Conservation (phyloP, 2,113 vertebrate genomes). For the Lipotes vexillifer region DNA sequence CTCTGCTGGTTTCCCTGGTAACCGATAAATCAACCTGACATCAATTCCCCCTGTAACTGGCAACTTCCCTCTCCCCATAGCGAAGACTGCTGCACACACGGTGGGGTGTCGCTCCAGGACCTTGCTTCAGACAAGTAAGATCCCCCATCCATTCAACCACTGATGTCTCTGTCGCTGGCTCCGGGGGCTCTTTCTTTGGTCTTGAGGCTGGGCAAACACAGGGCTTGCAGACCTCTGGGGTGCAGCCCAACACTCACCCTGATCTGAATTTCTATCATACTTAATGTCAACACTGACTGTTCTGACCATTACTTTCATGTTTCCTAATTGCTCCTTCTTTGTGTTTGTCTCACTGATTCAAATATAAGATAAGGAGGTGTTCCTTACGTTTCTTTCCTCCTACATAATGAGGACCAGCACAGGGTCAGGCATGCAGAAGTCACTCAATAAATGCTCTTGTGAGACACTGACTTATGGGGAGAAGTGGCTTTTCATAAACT, state of each 20-base stretch:
- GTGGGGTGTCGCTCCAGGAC: background rate
- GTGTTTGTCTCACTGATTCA: background rate
- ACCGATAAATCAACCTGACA: background rate
- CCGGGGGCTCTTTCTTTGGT: background rate
- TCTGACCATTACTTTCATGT: background rate
- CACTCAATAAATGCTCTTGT: background rate
- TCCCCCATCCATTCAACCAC: background rate
- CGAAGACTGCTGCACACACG: background rate
- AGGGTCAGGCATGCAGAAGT: background rate
- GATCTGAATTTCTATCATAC: background rate
- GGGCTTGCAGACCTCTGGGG: background rate
- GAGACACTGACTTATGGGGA: background rate
- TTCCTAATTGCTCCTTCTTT: background rate
- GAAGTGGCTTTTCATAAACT: background rate
- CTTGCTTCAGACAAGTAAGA: background rate
- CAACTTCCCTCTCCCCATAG: background rate
- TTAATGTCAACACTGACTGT: background rate
- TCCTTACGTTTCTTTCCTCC: background rate
- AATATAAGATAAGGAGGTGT: background rate
- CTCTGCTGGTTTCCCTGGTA: background rate
- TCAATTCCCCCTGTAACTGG: background rate
- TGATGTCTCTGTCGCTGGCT: background rate
- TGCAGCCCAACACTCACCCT: background rate
- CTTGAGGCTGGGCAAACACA: background rate
- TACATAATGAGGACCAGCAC: background rate